Evolutionary conservation across 2,797 vertebrate species (phyloP), one percentile per base, ranked within the genome.

Genomic region (Sebastes aleutianus): DNA sequence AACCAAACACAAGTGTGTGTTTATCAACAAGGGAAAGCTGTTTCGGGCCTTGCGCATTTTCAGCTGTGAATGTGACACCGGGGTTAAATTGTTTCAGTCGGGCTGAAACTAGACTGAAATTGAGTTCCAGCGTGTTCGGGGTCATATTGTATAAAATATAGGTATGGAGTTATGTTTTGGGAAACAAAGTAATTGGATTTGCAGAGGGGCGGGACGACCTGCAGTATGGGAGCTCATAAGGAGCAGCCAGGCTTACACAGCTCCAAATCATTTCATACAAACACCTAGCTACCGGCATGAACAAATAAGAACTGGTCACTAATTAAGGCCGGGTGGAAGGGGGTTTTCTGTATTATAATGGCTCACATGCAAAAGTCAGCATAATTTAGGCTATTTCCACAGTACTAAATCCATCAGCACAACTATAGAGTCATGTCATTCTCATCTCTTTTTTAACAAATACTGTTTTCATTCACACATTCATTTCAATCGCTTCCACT

Each of bases 1-100:
- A 93, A 89, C 90, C 86, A 95, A 95, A 93, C 93, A 92, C 86
- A 91, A 90, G 77, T 64, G 79, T 82, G 87, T 93, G 92, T 92
- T 94, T 94, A 94, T 94, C 91, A 91, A 90, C 91, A 91, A 70
- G 80, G 80, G 74, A 89, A 85, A 87, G 89, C 88, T 91, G 87
- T 87, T 80, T 80, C 79, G 70, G 82, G 76, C 76, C 54, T 74
- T 70, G 76, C 83, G 76, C 76, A 90, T 90, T 89, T 90, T 89
- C 83, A 86, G 87, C 88, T 80, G 85, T 71, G 67, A 74, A 77
- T 57, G 47, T 72, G 82, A 70, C 79, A 63, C 62, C 0, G 20
- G 61, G 85, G 80, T 89, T 79, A 78, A 76, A 87, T 78, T 67
- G 61, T 81, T 88, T 87, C 84, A 72, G 56, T 76, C 8, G n/a